phyloP scores from a whole-genome alignment of 2,797 vertebrate species.

The Pteropus rufus region DNA sequence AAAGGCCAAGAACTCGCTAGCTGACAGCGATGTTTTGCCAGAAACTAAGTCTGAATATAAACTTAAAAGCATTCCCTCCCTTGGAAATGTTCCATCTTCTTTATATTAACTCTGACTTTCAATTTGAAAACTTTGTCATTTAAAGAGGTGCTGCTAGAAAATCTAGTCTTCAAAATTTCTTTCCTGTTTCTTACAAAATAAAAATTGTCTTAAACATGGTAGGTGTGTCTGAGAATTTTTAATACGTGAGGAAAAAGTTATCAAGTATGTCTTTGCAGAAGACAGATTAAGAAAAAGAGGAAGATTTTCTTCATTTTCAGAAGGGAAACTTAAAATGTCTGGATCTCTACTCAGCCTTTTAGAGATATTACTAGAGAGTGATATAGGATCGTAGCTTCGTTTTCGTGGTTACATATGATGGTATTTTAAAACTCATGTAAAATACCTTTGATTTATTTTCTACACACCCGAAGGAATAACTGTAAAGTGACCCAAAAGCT shows the following conservation, averaged over 20 bases:
- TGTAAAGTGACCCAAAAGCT: background rate
- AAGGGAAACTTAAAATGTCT: background rate
- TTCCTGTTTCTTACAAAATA: too few relatives aligned
- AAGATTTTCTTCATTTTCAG: background rate
- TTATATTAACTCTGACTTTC: background rate
- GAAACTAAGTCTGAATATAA: background rate
- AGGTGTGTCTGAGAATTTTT: too few relatives aligned
- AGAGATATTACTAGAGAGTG: background rate
- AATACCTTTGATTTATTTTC: background rate
- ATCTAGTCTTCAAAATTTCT: background rate
- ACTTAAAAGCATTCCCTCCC: background rate
- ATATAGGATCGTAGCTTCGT: background rate
- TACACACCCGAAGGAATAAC: background rate
- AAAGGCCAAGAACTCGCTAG: background rate
- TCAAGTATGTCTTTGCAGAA: background rate
- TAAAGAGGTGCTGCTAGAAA: background rate
- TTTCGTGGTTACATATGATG: background rate
- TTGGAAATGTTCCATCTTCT: background rate
- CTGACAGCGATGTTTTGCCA: background rate
- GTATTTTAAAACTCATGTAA: background rate
- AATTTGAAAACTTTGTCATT: background rate
- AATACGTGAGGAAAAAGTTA: accelerated
- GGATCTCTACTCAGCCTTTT: background rate
- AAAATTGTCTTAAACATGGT: accelerated
- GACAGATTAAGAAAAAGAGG: background rate